Conservation (phyloP, 2,888 invertebrate genomes). For the Ophioninae sp. region DNA sequence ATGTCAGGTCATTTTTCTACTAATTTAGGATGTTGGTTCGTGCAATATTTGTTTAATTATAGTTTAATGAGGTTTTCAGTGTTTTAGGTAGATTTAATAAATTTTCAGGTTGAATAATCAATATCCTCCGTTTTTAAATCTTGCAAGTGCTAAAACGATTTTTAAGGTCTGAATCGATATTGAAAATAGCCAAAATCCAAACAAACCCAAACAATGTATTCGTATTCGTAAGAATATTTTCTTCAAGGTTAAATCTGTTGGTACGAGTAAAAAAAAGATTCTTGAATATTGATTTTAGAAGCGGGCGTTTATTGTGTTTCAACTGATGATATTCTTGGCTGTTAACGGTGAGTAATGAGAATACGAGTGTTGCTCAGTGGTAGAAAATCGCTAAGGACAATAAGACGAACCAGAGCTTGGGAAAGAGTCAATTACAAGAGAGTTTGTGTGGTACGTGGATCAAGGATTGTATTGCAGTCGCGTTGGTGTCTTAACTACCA, state of each 20-base stretch:
- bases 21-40: too few species aligned
- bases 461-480: constrained; percentile 58
- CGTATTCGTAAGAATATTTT: neutral
- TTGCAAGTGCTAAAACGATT: neutral
- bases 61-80: too few species aligned
- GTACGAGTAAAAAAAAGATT: neutral
- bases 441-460: constrained; percentile 55
- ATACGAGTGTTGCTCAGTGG: neutral
- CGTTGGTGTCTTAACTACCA: constrained; percentile 36
- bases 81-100: neutral
- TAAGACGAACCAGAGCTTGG: neutral
- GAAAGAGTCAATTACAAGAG: constrained; percentile 44
- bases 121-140: neutral
- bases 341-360: neutral
- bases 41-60: too few species aligned
- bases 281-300: neutral
- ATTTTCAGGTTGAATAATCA: neutral
- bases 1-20: too few species aligned
- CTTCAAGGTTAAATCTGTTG: neutral
- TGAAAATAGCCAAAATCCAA: too few species aligned
- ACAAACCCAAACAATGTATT: too few species aligned
- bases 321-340: neutral
- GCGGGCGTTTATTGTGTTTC: neutral
- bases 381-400: neutral
- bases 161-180: neutral